Conservation (phyloP, 2,797 vertebrate genomes). For the Platyrinchus mystaceus region DNA sequence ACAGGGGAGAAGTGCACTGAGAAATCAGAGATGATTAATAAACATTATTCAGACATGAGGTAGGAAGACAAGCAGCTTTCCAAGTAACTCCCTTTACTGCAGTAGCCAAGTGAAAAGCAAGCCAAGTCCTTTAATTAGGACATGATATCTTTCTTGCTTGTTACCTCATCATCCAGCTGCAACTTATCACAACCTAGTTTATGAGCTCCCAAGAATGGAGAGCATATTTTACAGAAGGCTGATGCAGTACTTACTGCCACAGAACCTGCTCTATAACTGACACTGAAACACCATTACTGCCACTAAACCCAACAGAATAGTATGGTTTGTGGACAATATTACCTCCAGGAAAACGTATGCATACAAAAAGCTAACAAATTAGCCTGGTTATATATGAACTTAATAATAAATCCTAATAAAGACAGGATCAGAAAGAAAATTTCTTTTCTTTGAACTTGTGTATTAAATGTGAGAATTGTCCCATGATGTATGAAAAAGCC, state of each 20-base stretch:
- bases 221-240: neutral
- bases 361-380: neutral
- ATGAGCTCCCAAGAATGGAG: neutral
- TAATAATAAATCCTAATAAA: neutral
- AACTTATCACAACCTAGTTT: conserved; percentile 4
- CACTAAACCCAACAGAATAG: neutral
- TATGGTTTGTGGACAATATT: neutral
- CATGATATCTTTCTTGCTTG: neutral
- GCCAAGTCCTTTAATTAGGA: conserved; percentile 49
- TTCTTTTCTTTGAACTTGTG: neutral
- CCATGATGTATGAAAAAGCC: neutral
- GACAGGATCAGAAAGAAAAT: neutral
- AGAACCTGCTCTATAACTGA: neutral
- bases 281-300: neutral
- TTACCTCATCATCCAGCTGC: conserved; percentile 57
- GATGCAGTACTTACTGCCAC: neutral
- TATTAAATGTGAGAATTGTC: neutral
- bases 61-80: conserved; percentile 28
- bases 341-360: neutral
- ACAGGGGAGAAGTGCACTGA: neutral
- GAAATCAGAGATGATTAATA: conserved; percentile 24
- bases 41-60: conserved; percentile 47
- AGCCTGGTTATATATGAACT: neutral
- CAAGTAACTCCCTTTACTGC: conserved; percentile 48
- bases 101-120: conserved; percentile 40